Evolutionary conservation across 2,797 vertebrate species (phyloP).

Genomic region (Hydrophis major): DNA sequence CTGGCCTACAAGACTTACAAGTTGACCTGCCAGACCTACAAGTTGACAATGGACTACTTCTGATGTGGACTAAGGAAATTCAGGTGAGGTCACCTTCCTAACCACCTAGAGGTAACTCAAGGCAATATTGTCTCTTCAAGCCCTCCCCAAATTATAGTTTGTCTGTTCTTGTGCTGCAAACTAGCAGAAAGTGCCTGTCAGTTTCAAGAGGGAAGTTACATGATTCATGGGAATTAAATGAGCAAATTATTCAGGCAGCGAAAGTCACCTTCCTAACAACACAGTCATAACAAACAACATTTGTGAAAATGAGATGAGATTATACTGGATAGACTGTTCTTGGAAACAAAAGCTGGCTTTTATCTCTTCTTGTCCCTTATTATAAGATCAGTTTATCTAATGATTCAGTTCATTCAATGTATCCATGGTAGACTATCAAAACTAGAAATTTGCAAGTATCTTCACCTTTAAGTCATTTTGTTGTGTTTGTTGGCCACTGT

Average conservation of each 20-base stretch:
- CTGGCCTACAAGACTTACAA: too few species aligned
- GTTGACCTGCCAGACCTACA: too few species aligned
- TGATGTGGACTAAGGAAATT: neutral
- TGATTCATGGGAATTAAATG: neutral
- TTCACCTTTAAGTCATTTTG: neutral
- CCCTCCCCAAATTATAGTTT: neutral
- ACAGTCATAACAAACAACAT: too few species aligned
- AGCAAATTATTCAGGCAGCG: neutral
- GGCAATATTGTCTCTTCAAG: neutral
- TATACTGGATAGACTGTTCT: neutral
- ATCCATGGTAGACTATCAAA: neutral
- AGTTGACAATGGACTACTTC: neutral
- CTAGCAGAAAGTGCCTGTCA: neutral
- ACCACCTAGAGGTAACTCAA: neutral
- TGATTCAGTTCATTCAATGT: neutral
- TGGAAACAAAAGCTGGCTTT: neutral
- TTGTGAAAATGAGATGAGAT: neutral
- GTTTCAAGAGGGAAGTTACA: neutral
- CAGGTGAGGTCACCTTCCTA: neutral
- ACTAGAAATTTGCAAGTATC: neutral
- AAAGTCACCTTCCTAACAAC: neutral
- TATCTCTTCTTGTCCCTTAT: neutral
- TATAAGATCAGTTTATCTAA: neutral
- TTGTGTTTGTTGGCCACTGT: neutral
- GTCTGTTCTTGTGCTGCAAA: neutral